Evolutionary conservation across 2,797 vertebrate genomes (phyloP).

Genomic region (Clarias fuscus): DNA sequence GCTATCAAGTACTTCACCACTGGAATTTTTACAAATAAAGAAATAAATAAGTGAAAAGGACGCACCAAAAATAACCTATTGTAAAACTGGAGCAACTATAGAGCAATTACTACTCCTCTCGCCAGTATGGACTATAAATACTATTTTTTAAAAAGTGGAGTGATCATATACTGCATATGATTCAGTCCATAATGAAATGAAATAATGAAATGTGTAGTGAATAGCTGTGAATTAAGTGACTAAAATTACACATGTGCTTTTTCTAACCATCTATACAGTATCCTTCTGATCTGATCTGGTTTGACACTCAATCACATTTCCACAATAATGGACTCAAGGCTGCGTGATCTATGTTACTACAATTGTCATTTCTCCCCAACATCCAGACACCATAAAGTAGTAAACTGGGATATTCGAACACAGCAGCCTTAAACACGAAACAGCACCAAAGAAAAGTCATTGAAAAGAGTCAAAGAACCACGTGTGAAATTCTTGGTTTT

Average conservation of each 20-base stretch:
- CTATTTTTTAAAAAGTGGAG: not conserved
- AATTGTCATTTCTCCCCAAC: not conserved
- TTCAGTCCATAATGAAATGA: not conserved
- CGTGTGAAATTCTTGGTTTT: not conserved
- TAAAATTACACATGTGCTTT: not conserved
- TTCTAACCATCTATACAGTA: not conserved
- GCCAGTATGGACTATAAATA: slow-evolving; percentile 9
- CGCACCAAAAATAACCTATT: not conserved
- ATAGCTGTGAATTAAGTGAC: not conserved
- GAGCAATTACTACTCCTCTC: slow-evolving; percentile 14
- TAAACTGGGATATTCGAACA: not conserved
- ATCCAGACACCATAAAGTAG: not conserved
- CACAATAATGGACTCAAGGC: not conserved
- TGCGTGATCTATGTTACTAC: too few species aligned
- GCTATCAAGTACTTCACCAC: slow-evolving; percentile 23
- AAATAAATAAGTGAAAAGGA: not conserved
- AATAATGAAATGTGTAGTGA: not conserved
- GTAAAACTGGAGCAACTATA: slow-evolving; percentile 18
- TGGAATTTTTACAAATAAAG: not conserved
- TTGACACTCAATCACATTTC: not conserved
- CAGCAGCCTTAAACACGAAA: not conserved
- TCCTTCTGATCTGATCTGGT: too few species aligned
- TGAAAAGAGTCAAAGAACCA: slow-evolving; percentile 10
- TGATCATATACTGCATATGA: not conserved
- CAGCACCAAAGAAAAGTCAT: not conserved